Base-by-base conservation (phyloP, 2,888 invertebrate genomes). In the Drosophila nr. medialis region DNA sequence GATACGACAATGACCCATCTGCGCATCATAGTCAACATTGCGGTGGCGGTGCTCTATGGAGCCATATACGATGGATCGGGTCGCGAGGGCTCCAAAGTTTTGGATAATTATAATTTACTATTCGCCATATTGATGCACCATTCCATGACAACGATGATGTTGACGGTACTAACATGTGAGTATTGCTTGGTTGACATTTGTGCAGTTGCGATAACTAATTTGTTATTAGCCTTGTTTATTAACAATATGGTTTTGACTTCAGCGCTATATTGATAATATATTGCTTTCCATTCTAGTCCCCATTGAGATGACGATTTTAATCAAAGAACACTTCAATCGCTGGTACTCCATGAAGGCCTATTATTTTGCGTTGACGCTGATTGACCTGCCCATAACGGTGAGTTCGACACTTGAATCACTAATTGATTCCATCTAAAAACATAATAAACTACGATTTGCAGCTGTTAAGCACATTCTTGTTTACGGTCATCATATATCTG, bases 111-210 rank as follows among this genome's bases (percentile, higher is more conserved):
- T 87, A 97, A 97, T 93, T 95, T 98, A 71, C 93, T 98, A 13
- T 99, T 99, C 93, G 96, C 98, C 38, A 97, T 98, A 83, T 94
- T 98, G 69, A 97, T 99, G 94, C 98, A 99, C 93, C 96, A 98
- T 87, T 98, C 97, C 94, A 97, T 97, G 96, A 96, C 97, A 2
- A 96, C 97, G 0, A 97, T 97, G 97, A 97, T 97, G 97, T 94
- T 97, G 27, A 97, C 97, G 0, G 96, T 97, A 72, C 94, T 97
- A 38, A 97, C 97, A 15, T 97, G 97, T 97, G 93, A 95, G 96
- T 66, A n/a, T 8, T 13, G 5, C 10, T 32, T 55, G 15, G 7
- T 0, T 18, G 6, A 18, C 1, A 54, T n/a, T 38, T n/a, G 18
- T 36, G 18, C 18, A 11, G 40, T 40, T n/a, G 40, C 1, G 10